Percentiles rank a stretch among this genome's conserved stretches.
phyloP scores from a whole-genome alignment of 2,113 vertebrate genomes.

The Microtus richardsoni region DNA sequence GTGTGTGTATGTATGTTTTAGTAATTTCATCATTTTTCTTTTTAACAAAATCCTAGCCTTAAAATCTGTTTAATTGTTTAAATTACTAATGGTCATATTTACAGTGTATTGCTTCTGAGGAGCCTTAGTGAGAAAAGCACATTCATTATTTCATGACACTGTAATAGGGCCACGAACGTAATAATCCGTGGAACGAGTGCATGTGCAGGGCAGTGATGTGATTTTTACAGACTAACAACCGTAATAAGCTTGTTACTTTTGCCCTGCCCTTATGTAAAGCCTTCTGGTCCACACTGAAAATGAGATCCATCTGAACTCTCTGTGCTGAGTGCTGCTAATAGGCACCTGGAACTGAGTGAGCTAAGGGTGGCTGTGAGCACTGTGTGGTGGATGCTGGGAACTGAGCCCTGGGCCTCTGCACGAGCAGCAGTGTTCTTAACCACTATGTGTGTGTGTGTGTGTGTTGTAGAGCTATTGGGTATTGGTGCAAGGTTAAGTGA shows the following conservation, averaged over 20 bases:
- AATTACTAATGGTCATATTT: neutral
- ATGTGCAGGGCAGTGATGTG: constrained; percentile 32
- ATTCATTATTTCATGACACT: neutral
- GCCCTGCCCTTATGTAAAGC: neutral
- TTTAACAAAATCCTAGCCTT: neutral
- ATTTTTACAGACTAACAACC: neutral
- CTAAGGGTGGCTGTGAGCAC: neutral
- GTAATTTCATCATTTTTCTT: constrained; percentile 18
- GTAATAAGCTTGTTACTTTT: constrained; percentile 6
- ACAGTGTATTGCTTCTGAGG: neutral
- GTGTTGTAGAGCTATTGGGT: neutral
- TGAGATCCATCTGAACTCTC: constrained; percentile 13
- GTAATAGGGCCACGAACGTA: neutral
- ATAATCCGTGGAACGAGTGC: constrained; percentile 10
- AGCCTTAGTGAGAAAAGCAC: neutral
- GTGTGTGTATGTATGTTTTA: neutral
- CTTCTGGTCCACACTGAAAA: neutral
- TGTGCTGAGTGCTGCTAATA: neutral
- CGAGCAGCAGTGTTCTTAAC: neutral
- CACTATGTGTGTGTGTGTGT: neutral
- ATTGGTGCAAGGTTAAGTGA: neutral
- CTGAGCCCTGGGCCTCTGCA: neutral
- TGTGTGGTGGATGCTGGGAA: neutral
- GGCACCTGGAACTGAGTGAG: neutral
- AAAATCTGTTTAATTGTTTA: neutral